phyloP scores from a whole-genome alignment of 1,140 invertebrate genomes.

The Euborellia annulipes region DNA sequence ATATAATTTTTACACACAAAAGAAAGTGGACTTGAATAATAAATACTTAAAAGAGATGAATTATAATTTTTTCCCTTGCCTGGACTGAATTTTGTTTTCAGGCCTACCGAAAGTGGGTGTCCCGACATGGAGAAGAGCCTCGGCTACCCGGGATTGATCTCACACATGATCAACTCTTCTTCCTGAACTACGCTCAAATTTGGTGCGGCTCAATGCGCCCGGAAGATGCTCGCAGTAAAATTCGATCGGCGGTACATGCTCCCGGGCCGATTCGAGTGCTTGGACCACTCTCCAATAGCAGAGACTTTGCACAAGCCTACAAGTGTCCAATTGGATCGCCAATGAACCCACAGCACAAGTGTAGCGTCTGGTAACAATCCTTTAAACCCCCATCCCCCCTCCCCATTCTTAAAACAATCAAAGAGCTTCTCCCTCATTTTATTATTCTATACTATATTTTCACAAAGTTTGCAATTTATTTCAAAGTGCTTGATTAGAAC shows the following conservation, averaged over 20 bases:
- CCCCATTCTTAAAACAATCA: too few relatives aligned
- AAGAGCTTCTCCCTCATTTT: too few relatives aligned
- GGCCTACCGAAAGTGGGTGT: slow-evolving; percentile 68
- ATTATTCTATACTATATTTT: too few relatives aligned
- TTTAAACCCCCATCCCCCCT: too few relatives aligned
- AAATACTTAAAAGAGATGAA: too few relatives aligned
- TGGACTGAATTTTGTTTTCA: slow-evolving; percentile 21
- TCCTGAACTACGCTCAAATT: slow-evolving; percentile 81
- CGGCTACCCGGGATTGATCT: slow-evolving; percentile 63
- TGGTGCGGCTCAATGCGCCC: slow-evolving; percentile 96
- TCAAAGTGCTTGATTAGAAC: too few relatives aligned
- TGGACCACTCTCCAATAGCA: slow-evolving; percentile 82
- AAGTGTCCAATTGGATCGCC: slow-evolving; percentile 57
- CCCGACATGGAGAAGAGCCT: slow-evolving; percentile 48
- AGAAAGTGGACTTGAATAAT: too few relatives aligned
- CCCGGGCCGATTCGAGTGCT: slow-evolving; percentile 83
- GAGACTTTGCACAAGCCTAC: slow-evolving; percentile 75
- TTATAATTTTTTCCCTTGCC: too few relatives aligned
- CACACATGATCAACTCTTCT: slow-evolving; percentile 75
- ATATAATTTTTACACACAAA: too few relatives aligned
- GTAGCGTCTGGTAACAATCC: slow-evolving; percentile 70
- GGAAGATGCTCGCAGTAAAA: slow-evolving; percentile 86
- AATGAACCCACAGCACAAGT: slow-evolving; percentile 86
- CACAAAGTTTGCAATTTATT: too few relatives aligned
- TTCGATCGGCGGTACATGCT: slow-evolving; percentile 87